Conservation (phyloP, 1,140 invertebrate species). For the Papilio xuthus region DNA sequence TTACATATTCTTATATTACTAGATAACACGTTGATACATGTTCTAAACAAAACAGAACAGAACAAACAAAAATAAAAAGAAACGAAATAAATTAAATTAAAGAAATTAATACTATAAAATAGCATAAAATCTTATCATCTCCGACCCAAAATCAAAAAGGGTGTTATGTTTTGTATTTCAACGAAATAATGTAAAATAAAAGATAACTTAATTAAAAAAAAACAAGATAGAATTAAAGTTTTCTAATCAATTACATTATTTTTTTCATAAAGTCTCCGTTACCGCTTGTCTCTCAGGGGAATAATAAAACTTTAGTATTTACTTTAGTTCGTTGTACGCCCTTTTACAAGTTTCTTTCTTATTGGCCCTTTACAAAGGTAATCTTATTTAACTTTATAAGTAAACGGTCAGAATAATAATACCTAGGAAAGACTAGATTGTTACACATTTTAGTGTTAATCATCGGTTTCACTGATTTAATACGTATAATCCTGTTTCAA, state of each 20-base stretch:
- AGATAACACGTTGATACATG: too few relatives aligned
- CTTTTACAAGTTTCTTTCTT: background rate
- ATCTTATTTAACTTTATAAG: conserved; percentile 17
- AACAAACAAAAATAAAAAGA: too few relatives aligned
- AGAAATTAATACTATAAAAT: too few relatives aligned
- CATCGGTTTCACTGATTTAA: too few relatives aligned
- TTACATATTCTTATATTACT: too few relatives aligned
- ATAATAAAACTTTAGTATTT: conserved; percentile 17
- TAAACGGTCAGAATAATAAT: conserved; percentile 17
- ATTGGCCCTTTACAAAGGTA: background rate
- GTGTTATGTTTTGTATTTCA: too few relatives aligned
- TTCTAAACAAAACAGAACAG: too few relatives aligned
- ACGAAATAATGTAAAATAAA: background rate
- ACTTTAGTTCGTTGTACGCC: background rate
- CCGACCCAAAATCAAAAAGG: too few relatives aligned
- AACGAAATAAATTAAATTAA: too few relatives aligned
- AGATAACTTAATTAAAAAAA: background rate
- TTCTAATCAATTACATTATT: background rate
- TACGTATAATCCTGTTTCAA: too few relatives aligned
- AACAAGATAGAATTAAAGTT: background rate
- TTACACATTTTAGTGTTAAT: too few relatives aligned
- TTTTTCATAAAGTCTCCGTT: background rate
- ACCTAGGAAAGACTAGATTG: background rate
- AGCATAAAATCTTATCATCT: too few relatives aligned
- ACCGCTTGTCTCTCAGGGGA: background rate